These are phyloP conservation scores for Pogoniulus pusillus DNA, from an alignment of 2,797 vertebrate species.

Conservation along the genomic window DNA sequence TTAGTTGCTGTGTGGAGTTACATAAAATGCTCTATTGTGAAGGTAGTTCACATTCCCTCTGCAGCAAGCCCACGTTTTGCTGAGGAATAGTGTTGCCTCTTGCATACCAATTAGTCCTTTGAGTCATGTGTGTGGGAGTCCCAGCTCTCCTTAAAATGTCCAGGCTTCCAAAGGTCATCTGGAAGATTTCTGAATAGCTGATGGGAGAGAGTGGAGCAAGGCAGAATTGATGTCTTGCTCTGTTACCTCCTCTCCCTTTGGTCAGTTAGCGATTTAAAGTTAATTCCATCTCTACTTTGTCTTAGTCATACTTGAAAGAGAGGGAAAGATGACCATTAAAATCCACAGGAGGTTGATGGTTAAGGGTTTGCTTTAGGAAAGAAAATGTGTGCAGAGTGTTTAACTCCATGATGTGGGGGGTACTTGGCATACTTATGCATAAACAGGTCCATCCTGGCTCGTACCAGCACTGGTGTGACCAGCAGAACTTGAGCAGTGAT, in stretches of 20 bases:
- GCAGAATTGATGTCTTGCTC: slow-evolving; percentile 24
- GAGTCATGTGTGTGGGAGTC: not conserved
- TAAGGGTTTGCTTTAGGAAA: not conserved
- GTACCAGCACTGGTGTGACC: too few species aligned
- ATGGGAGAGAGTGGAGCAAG: not conserved
- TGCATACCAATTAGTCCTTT: not conserved
- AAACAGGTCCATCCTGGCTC: not conserved
- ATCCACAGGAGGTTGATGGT: not conserved
- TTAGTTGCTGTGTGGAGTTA: slow-evolving; percentile 3
- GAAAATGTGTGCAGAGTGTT: not conserved
- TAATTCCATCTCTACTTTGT: not conserved
- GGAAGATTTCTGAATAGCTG: not conserved
- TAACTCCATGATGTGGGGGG: not conserved
- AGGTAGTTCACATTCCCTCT: not conserved
- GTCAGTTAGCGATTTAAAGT: slow-evolving; percentile 17
- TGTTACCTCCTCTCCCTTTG: not conserved
- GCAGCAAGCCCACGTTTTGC: not conserved
- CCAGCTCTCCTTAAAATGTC: not conserved
- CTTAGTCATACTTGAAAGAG: not conserved
- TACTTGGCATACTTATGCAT: not conserved
- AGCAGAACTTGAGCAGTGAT: too few species aligned
- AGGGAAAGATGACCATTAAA: not conserved
- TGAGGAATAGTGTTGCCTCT: not conserved
- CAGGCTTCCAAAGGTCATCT: not conserved
- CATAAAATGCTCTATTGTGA: not conserved